Percentiles rank a stretch among this genome's conserved stretches.
Conservation (phyloP, 1,140 invertebrate genomes). For the Conus betulinus region DNA sequence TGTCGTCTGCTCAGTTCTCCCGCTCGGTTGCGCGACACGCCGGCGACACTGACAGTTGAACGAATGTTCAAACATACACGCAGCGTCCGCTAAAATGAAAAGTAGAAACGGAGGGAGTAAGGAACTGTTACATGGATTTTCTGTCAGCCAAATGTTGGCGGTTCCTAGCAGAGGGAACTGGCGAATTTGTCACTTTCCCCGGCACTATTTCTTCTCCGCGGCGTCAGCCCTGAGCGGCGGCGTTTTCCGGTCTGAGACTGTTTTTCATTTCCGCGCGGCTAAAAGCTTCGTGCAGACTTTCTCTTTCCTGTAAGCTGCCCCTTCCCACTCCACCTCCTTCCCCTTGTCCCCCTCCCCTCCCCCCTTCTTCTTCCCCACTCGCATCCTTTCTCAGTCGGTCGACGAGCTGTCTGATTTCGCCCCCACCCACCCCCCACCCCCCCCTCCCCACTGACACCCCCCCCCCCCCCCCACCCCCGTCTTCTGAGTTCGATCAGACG, state of each 20-base stretch:
- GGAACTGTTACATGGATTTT: no score
- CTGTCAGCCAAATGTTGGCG: background rate
- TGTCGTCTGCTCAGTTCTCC: no score
- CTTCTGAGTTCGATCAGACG: no score
- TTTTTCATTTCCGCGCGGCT: constrained; percentile 24
- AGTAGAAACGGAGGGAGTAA: no score
- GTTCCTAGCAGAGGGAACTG: background rate
- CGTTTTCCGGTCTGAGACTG: constrained; percentile 24
- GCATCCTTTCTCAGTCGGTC: background rate
- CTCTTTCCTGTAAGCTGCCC: background rate
- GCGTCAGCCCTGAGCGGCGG: constrained; percentile 15
- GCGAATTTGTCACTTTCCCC: background rate
- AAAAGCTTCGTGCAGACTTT: background rate
- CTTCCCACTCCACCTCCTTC: background rate
- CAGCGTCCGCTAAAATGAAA: no score
- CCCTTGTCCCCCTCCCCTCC: background rate
- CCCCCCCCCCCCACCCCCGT: no score
- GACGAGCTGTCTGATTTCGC: background rate
- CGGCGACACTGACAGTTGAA: no score
- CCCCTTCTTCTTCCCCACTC: background rate
- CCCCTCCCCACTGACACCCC: background rate
- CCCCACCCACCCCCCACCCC: background rate
- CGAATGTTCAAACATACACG: no score
- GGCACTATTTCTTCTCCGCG: constrained; percentile 18
- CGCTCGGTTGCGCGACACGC: no score